These are phyloP conservation scores for Drosophila basisetae DNA, from an alignment of 2,888 invertebrate genomes.

Conservation along the genomic window DNA sequence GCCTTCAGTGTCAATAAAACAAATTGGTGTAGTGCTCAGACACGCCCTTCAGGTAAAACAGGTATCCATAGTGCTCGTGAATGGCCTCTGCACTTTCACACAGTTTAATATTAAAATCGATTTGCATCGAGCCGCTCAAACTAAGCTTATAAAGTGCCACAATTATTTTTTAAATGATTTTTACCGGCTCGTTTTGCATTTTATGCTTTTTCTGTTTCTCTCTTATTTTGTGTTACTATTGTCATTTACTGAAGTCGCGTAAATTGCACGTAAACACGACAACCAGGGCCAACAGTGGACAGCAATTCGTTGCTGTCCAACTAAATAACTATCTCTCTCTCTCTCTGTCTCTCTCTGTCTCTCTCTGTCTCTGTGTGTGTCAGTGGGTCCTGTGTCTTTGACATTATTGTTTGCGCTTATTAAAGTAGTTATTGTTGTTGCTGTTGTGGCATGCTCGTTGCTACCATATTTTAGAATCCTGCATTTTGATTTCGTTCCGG, in stretches of 20 bases:
- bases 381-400: slow-evolving; percentile 16
- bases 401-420: slow-evolving; percentile 16
- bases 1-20: slow-evolving; percentile 38
- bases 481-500: slow-evolving; percentile 63
- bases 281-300: slow-evolving; percentile 26
- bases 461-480: slow-evolving; percentile 60
- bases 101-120: slow-evolving; percentile 48
- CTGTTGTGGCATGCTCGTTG: slow-evolving; percentile 34
- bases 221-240: slow-evolving; percentile 20
- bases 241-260: slow-evolving; percentile 71
- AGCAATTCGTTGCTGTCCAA: slow-evolving; percentile 37
- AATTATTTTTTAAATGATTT: slow-evolving; percentile 34
- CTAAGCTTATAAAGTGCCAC: slow-evolving; percentile 8
- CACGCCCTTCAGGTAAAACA: slow-evolving; percentile 12
- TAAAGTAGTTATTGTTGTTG: slow-evolving; percentile 1
- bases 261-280: slow-evolving; percentile 72
- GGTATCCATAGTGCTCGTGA: background rate
- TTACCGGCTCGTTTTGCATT: slow-evolving; percentile 22
- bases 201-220: background rate
- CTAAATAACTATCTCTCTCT: slow-evolving; percentile 17
- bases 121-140: slow-evolving; percentile 13
- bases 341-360: background rate
- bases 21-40: slow-evolving; percentile 5
- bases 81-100: background rate
- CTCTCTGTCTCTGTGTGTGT: background rate